Percentiles rank a stretch among this genome's conserved stretches.
Evolutionary conservation across 2,797 vertebrate species (phyloP).

Genomic region (Enteromius radiatus): DNA sequence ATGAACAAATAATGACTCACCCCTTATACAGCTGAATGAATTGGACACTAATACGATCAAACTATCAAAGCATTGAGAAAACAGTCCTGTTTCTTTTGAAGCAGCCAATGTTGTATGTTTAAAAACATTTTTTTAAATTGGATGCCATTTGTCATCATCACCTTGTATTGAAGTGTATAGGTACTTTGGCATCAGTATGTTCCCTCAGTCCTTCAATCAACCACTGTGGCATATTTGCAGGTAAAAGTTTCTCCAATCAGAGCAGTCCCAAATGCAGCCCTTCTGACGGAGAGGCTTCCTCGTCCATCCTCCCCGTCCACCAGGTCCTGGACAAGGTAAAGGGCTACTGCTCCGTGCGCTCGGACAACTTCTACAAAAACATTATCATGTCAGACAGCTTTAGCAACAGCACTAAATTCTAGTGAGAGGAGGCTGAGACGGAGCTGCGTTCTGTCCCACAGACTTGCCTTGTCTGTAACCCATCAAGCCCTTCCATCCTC

Average conservation of each 20-base stretch:
- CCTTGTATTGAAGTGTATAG: not conserved
- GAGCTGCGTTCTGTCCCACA: constrained; percentile 14
- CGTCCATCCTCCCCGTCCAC: constrained; percentile 91
- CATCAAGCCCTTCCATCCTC: constrained; percentile 6
- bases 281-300: constrained; percentile 84
- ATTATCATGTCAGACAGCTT: constrained; percentile 94
- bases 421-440: constrained; percentile 46
- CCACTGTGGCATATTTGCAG: constrained; percentile 71
- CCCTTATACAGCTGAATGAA: constrained; percentile 15
- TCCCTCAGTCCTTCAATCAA: constrained; percentile 1
- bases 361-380: constrained; percentile 96
- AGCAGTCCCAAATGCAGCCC: constrained; percentile 80
- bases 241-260: constrained; percentile 82
- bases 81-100: not conserved
- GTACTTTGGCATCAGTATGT: constrained; percentile 14
- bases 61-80: constrained; percentile 6
- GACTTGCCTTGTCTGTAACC: constrained; percentile 28
- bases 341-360: constrained; percentile 89
- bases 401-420: constrained; percentile 92
- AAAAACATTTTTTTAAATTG: constrained; percentile 3
- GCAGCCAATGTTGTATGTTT: not conserved
- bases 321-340: constrained; percentile 96
- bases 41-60: constrained; percentile 16
- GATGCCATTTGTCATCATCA: constrained; percentile 8
- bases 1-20: constrained; percentile 40